Base-by-base conservation (phyloP, 35 echinoderm and acorn worm species). In the Apostichopus californicus region DNA sequence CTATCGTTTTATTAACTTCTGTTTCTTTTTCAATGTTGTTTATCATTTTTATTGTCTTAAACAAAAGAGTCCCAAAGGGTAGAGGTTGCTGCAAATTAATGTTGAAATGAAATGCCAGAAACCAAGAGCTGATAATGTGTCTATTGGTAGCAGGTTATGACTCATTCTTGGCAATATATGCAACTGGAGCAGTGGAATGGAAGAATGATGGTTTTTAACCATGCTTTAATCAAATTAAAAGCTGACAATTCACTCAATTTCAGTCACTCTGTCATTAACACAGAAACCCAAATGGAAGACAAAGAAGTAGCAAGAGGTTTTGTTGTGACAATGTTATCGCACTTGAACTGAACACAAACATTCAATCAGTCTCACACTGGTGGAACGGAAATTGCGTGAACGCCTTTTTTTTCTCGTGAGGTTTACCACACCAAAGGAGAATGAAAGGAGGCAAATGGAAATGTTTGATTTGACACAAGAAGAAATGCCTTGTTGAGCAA, bases 191-290 rank as follows among this genome's bases (percentile, higher is more conserved):
- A 23, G 6, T 85, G 9, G 71, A 75, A 14, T 22, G 71, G 71
- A 18, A 75, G 71, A 75, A 18, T 85, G 81, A 85, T 23, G 24
- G 81, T 14, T 24, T 85, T 61, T 22, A 85, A n/a, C 81, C 17
- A 58, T 59, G 20, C 54, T 59, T 85, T 85, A 85, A 85, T 85
- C 55, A 85, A 85, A 85, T 85, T 85, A 58, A 58, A 85, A 46
- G 55, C 57, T 59, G 55, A 85, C 81, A 85, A 85, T 85, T 57
- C 81, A 18, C 57, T 85, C 81, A 58, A 85, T 58, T 85, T 85
- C 81, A 57, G 15, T 85, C 81, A 1, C 56, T 15, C 58, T 21
- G 58, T 58, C 81, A 85, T 75, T 75, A 75, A 75, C 71, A 75
- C 71, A 75, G 71, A 75, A 75, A 75, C 71, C 71, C 21, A 22